Evolutionary conservation across 23 tunicate genomes (phyloP).

Genomic region (Aplidium turbinatum): DNA sequence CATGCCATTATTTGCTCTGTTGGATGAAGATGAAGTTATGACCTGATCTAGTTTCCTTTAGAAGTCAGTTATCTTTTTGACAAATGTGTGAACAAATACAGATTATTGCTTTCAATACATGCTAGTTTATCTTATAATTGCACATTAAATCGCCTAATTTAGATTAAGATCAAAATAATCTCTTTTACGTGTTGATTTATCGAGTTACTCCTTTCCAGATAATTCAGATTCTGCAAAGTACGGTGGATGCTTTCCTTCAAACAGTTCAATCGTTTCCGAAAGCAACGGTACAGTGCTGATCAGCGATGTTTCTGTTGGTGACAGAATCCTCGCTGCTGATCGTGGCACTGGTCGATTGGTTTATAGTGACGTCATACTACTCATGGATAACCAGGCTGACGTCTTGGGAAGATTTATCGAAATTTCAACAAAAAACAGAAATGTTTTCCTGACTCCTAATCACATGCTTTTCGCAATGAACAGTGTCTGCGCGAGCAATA

Average conservation of each 20-base stretch:
- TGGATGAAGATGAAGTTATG: too few relatives aligned
- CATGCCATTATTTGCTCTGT: too few relatives aligned
- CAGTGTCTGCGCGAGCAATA: background rate
- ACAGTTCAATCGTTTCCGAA: conserved; percentile 4
- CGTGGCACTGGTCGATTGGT: conserved; percentile 28
- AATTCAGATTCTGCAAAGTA: conserved; percentile 20
- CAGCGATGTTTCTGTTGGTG: conserved; percentile 38
- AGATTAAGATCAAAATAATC: too few relatives aligned
- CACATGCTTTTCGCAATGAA: background rate
- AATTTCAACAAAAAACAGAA: background rate
- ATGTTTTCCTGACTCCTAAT: background rate
- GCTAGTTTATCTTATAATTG: too few relatives aligned
- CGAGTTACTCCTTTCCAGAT: conserved; percentile 18
- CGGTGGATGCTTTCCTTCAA: conserved; percentile 56
- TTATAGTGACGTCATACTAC: conserved; percentile 7
- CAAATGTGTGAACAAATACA: too few relatives aligned
- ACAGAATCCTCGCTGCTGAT: conserved; percentile 34
- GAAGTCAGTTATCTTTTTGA: too few relatives aligned
- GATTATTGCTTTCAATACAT: too few relatives aligned
- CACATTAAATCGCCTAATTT: too few relatives aligned
- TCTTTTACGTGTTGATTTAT: too few relatives aligned
- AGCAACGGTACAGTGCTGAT: conserved; percentile 13
- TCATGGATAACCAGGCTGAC: background rate
- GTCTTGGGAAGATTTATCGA: background rate
- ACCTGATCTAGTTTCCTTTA: too few relatives aligned